A percentile compares a stretch with the other conserved stretches of the same genome.
Evolutionary conservation across 2,113 vertebrate species (phyloP).

Genomic region (Hucho hucho): DNA sequence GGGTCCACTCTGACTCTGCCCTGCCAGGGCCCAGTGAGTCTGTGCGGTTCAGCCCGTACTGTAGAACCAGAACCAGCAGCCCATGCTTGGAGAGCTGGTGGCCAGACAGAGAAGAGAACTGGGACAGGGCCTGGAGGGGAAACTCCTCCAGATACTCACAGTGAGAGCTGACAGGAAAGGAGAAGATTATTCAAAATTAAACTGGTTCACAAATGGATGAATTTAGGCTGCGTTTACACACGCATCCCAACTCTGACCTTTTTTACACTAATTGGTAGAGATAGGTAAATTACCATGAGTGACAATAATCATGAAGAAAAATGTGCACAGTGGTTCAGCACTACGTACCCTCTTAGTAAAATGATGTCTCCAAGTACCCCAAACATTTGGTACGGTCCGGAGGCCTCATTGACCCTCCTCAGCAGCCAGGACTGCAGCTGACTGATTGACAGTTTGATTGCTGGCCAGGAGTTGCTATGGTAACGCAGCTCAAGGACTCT

Average conservation of each 20-base stretch:
- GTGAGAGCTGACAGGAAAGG: slow-evolving; percentile 52
- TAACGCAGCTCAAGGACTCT: slow-evolving; percentile 86
- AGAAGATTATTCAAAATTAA: neutral
- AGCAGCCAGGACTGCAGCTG: slow-evolving; percentile 86
- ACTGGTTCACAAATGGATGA: too few relatives aligned
- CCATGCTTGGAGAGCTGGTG: slow-evolving; percentile 70
- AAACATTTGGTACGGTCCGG: slow-evolving; percentile 96
- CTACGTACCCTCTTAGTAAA: slow-evolving; percentile 84
- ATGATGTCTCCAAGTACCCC: slow-evolving; percentile 89
- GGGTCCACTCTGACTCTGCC: slow-evolving; percentile 84
- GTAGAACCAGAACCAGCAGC: slow-evolving; percentile 87
- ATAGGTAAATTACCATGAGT: neutral
- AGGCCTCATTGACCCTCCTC: slow-evolving; percentile 89
- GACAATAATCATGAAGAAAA: neutral
- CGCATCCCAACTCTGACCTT: too few relatives aligned
- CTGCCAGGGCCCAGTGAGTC: slow-evolving; percentile 78
- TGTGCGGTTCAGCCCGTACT: slow-evolving; percentile 88
- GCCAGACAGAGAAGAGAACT: slow-evolving; percentile 82
- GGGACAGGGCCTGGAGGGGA: slow-evolving; percentile 82
- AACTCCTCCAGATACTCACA: slow-evolving; percentile 93
- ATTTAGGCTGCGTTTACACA: neutral
- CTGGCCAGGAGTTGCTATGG: slow-evolving; percentile 84
- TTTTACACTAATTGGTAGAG: neutral
- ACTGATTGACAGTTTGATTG: slow-evolving; percentile 69
- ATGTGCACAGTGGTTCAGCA: slow-evolving; percentile 1